Base-by-base conservation (phyloP, 2,113 vertebrate species). In the Sphyrna mokarran region DNA sequence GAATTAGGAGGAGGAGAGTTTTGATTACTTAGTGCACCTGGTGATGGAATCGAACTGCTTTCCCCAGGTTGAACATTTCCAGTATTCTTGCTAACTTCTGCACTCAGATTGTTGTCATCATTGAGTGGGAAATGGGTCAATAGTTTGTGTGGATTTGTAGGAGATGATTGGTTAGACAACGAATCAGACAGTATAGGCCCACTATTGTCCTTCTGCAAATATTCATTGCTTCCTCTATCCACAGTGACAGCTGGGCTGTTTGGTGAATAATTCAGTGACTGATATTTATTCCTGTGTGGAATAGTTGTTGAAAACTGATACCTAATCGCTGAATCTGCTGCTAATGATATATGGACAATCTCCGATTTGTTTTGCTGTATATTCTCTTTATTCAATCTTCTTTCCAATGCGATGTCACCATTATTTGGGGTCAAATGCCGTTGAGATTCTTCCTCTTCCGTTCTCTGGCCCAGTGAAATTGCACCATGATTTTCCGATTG, bases 221-320 rank as follows among this genome's bases (percentile, higher is more conserved):
- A 0, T 13, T 61, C 10, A 63, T 63, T 91, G 87, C 16, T 33
- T 40, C 14, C 80, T 95, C 40, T 76, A 10, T 95, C 43, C 94
- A 37, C 26, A 54, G 23, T 72, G 13, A 33, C 26, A 22, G 26
- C 0, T 33, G 68, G 37, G 63, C 61, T 10, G 16, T 18, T 37
- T 66, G 61, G 61, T 68, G 89, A 66, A 89, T 54, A 89, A 93
- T 93, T 93, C 18, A 66, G n/a, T 66, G n/a, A 93, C 89, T 22
- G 29, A 37, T 66, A 66, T 37, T 66, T 66, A 37, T 1, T 20
- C 0, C 18, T 43, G 80, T 40, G 37, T 83, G 37, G 16, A 40
- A 43, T 76, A 70, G 72, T 54, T 95, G 68, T 54, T 37, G 94
- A 29, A 95, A 95, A 14, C 18, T 72, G 69, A 16, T 54, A 4